Evolutionary conservation across 2,797 vertebrate species (phyloP), one percentile per base, ranked within the genome.

Genomic region (Myripristis jacobus): DNA sequence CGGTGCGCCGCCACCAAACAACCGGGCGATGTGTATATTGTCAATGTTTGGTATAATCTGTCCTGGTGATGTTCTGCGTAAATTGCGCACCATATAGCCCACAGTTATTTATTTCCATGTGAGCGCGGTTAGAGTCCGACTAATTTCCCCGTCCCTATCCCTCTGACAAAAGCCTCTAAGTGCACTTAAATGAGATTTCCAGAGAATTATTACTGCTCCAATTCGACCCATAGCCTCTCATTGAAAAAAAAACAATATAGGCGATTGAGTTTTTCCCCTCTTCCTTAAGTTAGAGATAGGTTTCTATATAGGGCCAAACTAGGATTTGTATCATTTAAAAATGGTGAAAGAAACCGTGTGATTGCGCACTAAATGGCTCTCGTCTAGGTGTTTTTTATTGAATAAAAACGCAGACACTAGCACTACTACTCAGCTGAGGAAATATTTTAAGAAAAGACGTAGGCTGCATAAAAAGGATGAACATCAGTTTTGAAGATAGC

Each of bases 51-150:
- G 41, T 43, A 15, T 16, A 43, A 43, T 43, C 11, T 15, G 4
- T 16, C 41, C 41, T 16, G 1, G 9, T 48, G 2, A 0, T 2
- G 0, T 18, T 54, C 50, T 80, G 80, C 66, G 75, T 82, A 86
- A 82, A 81, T 87, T 81, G 83, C 80, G 71, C 88, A 82, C 71
- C 16, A 27, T 5, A n/a, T n/a, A n/a, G 3, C 36, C n/a, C n/a
- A n/a, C n/a, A n/a, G n/a, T n/a, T 9, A 36, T 13, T 15, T 43
- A 43, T 43, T 43, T 43, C 41, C 41, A 43, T 21, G 13, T 34
- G 19, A 12, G 18, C 21, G 19, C 3, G 9, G 21, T 6, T 16
- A 25, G 22, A 52, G n/a, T 21, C 2, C 21, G 46, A 48, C 46
- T 24, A 52, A 52, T 15, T 1, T 25, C 22, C 5, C 22, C 21